Conservation (phyloP, 2,888 invertebrate species). For the Diaprepes abbreviatus region DNA sequence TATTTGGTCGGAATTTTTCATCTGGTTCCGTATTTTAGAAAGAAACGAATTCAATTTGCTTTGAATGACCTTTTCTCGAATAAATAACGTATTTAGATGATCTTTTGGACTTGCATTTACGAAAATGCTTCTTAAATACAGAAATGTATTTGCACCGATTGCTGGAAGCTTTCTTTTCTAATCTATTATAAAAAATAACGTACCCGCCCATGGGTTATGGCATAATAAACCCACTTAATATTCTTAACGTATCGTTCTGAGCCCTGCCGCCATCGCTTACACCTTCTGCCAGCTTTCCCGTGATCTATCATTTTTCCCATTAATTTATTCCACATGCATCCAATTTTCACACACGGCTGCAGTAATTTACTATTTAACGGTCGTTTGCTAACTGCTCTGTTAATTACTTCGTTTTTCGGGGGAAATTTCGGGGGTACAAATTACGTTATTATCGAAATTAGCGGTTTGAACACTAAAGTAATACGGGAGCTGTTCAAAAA, state of each 20-base stretch:
- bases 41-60: no score
- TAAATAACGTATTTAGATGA: no score
- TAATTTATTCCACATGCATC: conserved; percentile 46
- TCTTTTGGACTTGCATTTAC: no score
- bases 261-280: conserved; percentile 22
- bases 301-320: conserved; percentile 49
- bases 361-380: conserved; percentile 54
- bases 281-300: conserved; percentile 42
- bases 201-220: conserved; percentile 12
- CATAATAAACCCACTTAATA: conserved; percentile 33
- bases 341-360: conserved; percentile 50
- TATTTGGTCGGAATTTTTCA: no score
- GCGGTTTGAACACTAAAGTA: neutral
- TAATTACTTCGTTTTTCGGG: conserved; percentile 21
- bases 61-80: no score
- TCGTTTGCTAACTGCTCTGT: conserved; percentile 36
- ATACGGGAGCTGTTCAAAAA: no score
- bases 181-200: neutral
- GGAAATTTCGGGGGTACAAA: conserved; percentile 1
- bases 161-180: no score
- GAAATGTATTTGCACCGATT: no score
- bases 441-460: conserved; percentile 14
- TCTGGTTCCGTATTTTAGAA: no score
- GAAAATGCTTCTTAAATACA: no score
- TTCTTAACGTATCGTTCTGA: conserved; percentile 30